These are phyloP conservation scores for Apeltes quadracus DNA, from an alignment of 2,113 vertebrate genomes.

Conservation along the genomic window DNA sequence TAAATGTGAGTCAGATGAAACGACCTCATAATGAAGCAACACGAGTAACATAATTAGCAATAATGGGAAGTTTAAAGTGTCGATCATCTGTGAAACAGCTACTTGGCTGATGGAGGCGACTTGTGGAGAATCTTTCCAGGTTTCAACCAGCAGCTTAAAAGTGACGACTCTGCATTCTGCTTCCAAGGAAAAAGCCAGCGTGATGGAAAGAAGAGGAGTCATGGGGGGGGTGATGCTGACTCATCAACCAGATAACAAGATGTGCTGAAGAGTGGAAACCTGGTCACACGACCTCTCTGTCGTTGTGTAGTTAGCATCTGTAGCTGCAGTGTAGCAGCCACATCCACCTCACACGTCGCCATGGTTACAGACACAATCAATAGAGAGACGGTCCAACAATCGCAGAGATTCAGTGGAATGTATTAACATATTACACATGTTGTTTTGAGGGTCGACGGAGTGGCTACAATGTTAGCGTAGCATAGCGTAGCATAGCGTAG, in stretches of 20 bases:
- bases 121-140: background rate
- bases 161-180: background rate
- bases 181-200: background rate
- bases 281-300: background rate
- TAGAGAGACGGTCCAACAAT: too few species aligned
- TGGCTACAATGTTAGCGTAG: too few species aligned
- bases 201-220: constrained; percentile 20
- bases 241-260: constrained; percentile 39
- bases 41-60: background rate
- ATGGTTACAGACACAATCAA: too few species aligned
- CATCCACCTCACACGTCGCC: too few species aligned
- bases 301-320: too few species aligned
- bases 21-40: background rate
- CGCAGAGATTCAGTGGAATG: too few species aligned
- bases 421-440: too few species aligned
- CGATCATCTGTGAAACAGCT: too few species aligned
- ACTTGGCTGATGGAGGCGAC: background rate
- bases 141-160: constrained; percentile 23
- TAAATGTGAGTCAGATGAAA: too few species aligned
- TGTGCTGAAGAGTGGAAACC: background rate
- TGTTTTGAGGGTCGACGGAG: too few species aligned
- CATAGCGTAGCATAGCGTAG: too few species aligned
- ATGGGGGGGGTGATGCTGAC: constrained; percentile 33
- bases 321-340: too few species aligned
- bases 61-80: background rate